These are phyloP conservation scores for Hyles lineata DNA, from an alignment of 2,888 invertebrate species.

Conservation along the genomic window DNA sequence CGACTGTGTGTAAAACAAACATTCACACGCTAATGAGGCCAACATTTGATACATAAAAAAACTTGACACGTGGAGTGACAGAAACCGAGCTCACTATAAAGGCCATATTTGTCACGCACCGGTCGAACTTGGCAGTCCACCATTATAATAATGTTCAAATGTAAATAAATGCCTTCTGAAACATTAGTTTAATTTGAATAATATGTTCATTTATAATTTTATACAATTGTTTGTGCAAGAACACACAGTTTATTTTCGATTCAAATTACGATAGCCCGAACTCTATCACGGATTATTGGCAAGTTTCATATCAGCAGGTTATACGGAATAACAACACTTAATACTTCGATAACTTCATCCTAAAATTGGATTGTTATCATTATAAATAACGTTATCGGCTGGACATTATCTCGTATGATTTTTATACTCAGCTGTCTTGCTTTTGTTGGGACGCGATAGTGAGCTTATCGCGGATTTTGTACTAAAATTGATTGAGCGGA, in stretches of 20 bases:
- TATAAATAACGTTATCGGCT: constrained; percentile 52
- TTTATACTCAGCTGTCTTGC: constrained; percentile 63
- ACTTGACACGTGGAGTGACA: constrained; percentile 18
- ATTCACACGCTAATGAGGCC: constrained; percentile 31
- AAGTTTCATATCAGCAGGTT: constrained; percentile 54
- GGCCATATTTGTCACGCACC: background rate
- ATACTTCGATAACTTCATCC: constrained; percentile 53
- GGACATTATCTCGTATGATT: constrained; percentile 57
- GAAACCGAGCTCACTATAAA: constrained; percentile 4
- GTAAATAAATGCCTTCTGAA: background rate
- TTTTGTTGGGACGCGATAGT: constrained; percentile 59
- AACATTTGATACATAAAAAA: constrained; percentile 14
- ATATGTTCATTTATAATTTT: constrained; percentile 59
- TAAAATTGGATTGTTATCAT: constrained; percentile 57
- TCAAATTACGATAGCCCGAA: constrained; percentile 56
- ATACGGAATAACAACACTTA: constrained; percentile 62
- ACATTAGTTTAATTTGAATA: constrained; percentile 48
- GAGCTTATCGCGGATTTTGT: constrained; percentile 67
- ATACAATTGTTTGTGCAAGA: constrained; percentile 60
- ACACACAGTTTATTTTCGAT: constrained; percentile 63
- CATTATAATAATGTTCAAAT: constrained; percentile 16
- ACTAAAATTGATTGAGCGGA: constrained; percentile 74
- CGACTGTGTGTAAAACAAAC: constrained; percentile 22
- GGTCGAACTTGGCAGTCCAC: background rate
- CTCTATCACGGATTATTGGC: constrained; percentile 56